Percentiles rank a stretch among this genome's conserved stretches.
Conservation (phyloP, 2,797 vertebrate species). For the Enteromius treurensis region DNA sequence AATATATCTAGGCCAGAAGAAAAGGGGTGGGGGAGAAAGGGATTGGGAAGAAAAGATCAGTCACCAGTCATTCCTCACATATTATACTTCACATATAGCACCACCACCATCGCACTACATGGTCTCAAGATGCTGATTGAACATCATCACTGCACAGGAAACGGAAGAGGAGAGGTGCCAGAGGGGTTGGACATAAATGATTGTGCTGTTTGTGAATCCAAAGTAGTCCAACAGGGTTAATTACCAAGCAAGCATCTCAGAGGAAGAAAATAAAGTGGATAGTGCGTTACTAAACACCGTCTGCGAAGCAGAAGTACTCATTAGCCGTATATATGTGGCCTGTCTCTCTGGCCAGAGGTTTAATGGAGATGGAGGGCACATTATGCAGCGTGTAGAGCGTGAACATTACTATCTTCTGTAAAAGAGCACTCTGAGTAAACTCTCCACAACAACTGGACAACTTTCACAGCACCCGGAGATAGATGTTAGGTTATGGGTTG, state of each 20-base stretch:
- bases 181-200: slow-evolving; percentile 26
- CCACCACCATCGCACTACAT: neutral
- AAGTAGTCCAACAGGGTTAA: slow-evolving; percentile 46
- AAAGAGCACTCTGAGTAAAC: slow-evolving; percentile 16
- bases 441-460: slow-evolving; percentile 17
- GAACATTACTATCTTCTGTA: neutral
- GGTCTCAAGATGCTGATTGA: neutral
- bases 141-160: slow-evolving; percentile 29
- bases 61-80: neutral
- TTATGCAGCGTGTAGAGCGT: neutral
- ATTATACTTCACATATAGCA: slow-evolving; percentile 4
- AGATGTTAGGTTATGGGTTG: neutral
- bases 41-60: neutral
- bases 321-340: slow-evolving; percentile 39
- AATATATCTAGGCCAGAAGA: slow-evolving; percentile 44
- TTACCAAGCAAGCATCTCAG: slow-evolving; percentile 33
- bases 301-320: slow-evolving; percentile 4
- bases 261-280: slow-evolving; percentile 42
- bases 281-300: slow-evolving; percentile 26
- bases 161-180: slow-evolving; percentile 4
- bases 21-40: neutral
- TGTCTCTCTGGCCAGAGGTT: slow-evolving; percentile 23
- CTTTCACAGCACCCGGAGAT: neutral
- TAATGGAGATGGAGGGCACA: slow-evolving; percentile 19
- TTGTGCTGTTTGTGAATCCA: slow-evolving; percentile 14